Conservation (phyloP, 2,797 vertebrate genomes). For the Brachymystax lenok region DNA sequence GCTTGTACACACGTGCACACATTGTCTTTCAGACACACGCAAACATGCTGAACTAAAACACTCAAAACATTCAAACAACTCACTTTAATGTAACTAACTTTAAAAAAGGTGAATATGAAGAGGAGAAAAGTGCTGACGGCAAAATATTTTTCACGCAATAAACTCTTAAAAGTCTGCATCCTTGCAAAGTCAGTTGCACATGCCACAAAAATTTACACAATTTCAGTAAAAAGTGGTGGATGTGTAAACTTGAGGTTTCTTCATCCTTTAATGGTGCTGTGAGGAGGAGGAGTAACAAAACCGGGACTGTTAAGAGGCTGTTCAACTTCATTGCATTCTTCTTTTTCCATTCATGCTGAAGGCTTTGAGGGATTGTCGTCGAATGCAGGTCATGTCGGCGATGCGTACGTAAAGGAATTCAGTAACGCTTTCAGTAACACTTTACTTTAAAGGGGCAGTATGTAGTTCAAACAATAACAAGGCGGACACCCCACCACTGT, state of each 20-base stretch:
- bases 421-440: neutral
- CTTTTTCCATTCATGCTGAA: neutral
- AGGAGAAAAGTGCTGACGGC: constrained; percentile 16
- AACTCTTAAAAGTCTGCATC: constrained; percentile 47
- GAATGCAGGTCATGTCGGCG: constrained; percentile 4
- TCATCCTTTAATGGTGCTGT: neutral
- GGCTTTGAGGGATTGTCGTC: constrained; percentile 6
- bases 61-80: constrained; percentile 33
- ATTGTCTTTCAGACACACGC: constrained; percentile 23
- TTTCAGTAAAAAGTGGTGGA: constrained; percentile 17
- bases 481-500: too few relatives aligned
- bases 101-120: constrained; percentile 30
- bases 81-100: constrained; percentile 6
- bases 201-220: constrained; percentile 33
- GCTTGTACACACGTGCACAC: constrained; percentile 5
- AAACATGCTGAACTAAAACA: constrained; percentile 16
- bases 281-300: neutral
- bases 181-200: constrained; percentile 47
- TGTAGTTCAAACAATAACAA: neutral
- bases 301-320: neutral
- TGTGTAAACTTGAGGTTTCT: constrained; percentile 13
- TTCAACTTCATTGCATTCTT: neutral
- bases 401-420: neutral
- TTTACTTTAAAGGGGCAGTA: neutral
- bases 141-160: constrained; percentile 73